Evolutionary conservation across 2,888 invertebrate species (phyloP), one percentile per base, ranked within the genome.

Genomic region (Actias luna): DNA sequence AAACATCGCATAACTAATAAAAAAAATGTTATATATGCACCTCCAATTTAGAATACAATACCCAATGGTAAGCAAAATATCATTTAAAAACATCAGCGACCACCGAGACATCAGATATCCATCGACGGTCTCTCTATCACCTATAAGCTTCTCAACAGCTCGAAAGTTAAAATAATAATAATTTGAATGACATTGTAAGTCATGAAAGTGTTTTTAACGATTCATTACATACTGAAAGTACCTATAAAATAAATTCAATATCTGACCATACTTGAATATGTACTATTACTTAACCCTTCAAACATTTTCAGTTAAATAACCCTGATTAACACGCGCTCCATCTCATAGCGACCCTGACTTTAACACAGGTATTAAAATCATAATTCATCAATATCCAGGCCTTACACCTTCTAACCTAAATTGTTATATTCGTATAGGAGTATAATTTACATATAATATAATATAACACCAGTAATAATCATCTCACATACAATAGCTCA

Each of bases 381-480:
- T 22, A 46, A 8, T 22, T 3, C 46, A 14, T 25, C 46, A 22
- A 50, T 50, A 50, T 22, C 12, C 22, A 12, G 46, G 25, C 22
- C 22, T 50, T 22, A 50, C 46, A 50, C 22, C 46, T 46, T 46
- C 10, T 50, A 50, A 50, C 25, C 25, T 50, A 50, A 22, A 46
- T 3, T 22, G 25, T 50, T 25, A 50, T 12, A 50, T 25, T 22
- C 46, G 22, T 46, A 46, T 5, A 50, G 4, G 46, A 50, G 46
- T 50, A 50, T 50, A 50, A 50, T 25, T 12, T 50, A 25, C 46
- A 50, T 50, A 50, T 42, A 42, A n/a, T n/a, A n/a, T n/a, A 12
- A 36, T 18, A 18, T 50, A 50, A 12, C 10, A 25, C 22, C 7
- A 50, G 22, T 3, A 50, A 50, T 50, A 50, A 50, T 50, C 10